Evolutionary conservation across 2,888 invertebrate species (phyloP).

Genomic region (Leucophora obtusa): DNA sequence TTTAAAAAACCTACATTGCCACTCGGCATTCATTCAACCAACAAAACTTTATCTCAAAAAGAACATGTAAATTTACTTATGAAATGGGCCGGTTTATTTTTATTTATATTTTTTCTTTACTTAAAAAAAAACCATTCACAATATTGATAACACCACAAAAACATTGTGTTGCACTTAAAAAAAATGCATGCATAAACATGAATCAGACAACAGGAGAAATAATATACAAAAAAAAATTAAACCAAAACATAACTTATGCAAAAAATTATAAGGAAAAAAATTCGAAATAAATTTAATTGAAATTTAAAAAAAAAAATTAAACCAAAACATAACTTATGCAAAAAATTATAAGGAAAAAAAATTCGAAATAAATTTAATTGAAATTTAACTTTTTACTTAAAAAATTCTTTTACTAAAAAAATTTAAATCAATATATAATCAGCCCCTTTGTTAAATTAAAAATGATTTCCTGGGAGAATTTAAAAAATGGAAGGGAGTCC

Average conservation of each 20-base stretch:
- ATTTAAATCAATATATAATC: no score
- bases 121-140: constrained; percentile 47
- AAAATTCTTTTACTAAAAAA: no score
- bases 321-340: no score
- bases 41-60: constrained; percentile 62
- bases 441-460: no score
- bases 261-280: not conserved
- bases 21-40: constrained; percentile 58
- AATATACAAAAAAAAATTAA: constrained; percentile 44
- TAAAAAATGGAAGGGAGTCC: no score
- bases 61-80: constrained; percentile 70
- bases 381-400: no score
- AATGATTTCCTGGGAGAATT: no score
- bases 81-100: constrained; percentile 65
- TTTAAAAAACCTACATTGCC: constrained; percentile 35
- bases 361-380: no score
- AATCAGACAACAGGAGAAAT: constrained; percentile 50
- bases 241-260: constrained; percentile 5
- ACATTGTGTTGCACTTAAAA: constrained; percentile 68
- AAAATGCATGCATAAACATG: constrained; percentile 65
- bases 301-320: no score
- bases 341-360: no score
- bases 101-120: constrained; percentile 47
- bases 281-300: not conserved
- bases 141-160: constrained; percentile 60